Percentiles rank a stretch among this genome's conserved stretches.
Evolutionary conservation across 2,797 vertebrate genomes (phyloP).

Genomic region (Enteromius anoplus): DNA sequence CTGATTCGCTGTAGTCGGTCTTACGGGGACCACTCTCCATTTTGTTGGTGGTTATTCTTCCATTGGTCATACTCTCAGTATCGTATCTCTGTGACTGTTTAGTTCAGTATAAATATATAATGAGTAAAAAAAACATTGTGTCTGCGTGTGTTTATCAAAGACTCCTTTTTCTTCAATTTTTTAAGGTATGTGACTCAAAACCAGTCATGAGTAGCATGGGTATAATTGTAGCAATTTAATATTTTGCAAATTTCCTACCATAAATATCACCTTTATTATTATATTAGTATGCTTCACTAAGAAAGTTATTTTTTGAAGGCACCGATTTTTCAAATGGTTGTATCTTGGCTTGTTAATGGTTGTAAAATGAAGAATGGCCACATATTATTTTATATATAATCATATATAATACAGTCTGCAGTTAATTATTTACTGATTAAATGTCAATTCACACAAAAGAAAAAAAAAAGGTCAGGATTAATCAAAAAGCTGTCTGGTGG

Average conservation of each 20-base stretch:
- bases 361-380: not conserved
- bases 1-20: conserved; percentile 8
- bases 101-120: conserved; percentile 75
- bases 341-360: not conserved
- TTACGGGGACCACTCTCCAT: not conserved
- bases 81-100: conserved; percentile 81
- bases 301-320: not conserved
- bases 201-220: not conserved
- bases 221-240: not conserved
- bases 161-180: not conserved
- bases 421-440: not conserved
- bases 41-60: conserved; percentile 43
- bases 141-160: conserved; percentile 1
- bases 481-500: no score
- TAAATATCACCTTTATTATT: not conserved
- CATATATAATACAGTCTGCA: not conserved
- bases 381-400: no score
- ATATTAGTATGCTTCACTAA: not conserved
- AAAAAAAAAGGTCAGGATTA: not conserved
- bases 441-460: not conserved
- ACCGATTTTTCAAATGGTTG: no score
- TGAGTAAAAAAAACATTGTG: not conserved
- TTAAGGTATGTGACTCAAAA: not conserved
- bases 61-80: conserved; percentile 62
- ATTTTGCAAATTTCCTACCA: no score